Percentiles rank a stretch among this genome's conserved stretches.
Conservation (phyloP, 1,140 invertebrate species). For the Zaprionus kolodkinae region DNA sequence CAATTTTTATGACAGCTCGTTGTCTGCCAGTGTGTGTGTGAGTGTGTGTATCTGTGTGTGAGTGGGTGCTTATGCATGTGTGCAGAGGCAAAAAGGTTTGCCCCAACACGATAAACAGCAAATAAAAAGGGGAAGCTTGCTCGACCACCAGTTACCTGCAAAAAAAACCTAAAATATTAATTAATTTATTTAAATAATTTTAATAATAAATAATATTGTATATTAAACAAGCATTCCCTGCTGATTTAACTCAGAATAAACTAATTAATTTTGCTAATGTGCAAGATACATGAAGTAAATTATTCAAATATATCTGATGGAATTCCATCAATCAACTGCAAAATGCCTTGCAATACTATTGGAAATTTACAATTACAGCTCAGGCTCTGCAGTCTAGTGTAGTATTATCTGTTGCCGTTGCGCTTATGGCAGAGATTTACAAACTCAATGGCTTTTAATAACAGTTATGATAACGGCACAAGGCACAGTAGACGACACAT, state of each 20-base stretch:
- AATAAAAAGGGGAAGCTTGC: not conserved
- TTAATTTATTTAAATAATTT: not conserved
- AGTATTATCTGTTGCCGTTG: conserved; percentile 3
- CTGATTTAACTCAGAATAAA: not conserved
- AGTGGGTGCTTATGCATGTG: conserved; percentile 29
- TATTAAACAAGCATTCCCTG: too few relatives aligned
- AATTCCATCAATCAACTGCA: not conserved
- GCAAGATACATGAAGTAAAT: not conserved
- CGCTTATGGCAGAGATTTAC: conserved; percentile 22
- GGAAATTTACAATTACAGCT: not conserved
- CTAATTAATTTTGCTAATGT: not conserved
- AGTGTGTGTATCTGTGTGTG: not conserved
- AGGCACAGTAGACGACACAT: conserved; percentile 1
- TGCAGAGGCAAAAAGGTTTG: conserved; percentile 20
- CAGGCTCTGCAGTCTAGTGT: not conserved
- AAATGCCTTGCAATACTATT: too few relatives aligned
- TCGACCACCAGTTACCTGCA: not conserved
- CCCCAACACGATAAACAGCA: conserved; percentile 9
- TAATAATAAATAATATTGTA: too few relatives aligned
- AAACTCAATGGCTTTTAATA: conserved; percentile 40
- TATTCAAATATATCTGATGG: not conserved
- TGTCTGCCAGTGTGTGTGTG: not conserved
- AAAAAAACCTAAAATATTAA: not conserved
- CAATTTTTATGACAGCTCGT: conserved; percentile 73
- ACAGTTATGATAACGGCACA: conserved; percentile 28